Percentiles rank a stretch among this genome's conserved stretches.
These are phyloP conservation scores for Epicauta chinensis DNA, from an alignment of 1,140 invertebrate genomes.

Conservation along the genomic window DNA sequence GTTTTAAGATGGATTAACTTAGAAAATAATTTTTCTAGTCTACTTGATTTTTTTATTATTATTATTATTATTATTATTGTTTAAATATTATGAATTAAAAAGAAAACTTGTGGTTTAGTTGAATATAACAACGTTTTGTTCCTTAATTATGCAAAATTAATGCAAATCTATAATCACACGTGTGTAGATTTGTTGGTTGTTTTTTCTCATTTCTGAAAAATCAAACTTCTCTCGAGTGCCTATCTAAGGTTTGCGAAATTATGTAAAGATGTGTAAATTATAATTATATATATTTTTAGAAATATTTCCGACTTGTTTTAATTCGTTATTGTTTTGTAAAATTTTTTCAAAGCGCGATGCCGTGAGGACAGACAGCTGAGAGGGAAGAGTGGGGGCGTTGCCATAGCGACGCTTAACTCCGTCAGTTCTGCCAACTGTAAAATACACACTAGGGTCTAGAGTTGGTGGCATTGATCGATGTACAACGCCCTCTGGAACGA, in stretches of 20 bases:
- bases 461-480: no score
- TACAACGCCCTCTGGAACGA: no score
- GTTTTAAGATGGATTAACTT: slow-evolving; percentile 23
- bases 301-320: neutral
- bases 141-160: slow-evolving; percentile 22
- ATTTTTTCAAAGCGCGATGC: no score
- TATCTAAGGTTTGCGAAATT: slow-evolving; percentile 15
- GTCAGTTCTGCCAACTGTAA: no score
- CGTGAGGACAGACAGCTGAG: no score
- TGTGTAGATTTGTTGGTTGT: no score
- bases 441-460: no score
- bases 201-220: neutral
- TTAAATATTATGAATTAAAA: slow-evolving; percentile 14
- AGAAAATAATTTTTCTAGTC: slow-evolving; percentile 35
- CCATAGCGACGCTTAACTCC: no score
- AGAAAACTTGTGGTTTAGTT: no score
- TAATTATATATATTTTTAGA: slow-evolving; percentile 29
- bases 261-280: slow-evolving; percentile 36
- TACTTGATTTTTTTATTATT: slow-evolving; percentile 29
- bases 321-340: no score
- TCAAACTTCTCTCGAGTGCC: slow-evolving; percentile 22
- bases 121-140: slow-evolving; percentile 6
- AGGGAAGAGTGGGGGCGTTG: no score
- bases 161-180: no score
- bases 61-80: slow-evolving; percentile 27